Base-by-base conservation (phyloP, 2,888 invertebrate genomes). In the Axea sp. region DNA sequence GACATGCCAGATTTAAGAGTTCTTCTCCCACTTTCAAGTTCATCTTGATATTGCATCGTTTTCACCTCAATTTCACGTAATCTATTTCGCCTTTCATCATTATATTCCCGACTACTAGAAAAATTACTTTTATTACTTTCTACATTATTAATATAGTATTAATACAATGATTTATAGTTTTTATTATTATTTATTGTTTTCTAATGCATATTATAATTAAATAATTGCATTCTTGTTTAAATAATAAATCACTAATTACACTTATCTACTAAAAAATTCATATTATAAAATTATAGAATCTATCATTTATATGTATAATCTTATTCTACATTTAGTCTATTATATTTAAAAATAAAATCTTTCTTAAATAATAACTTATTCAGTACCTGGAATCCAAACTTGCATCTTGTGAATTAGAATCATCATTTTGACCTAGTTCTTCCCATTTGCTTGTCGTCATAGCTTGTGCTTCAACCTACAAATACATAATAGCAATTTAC, bases 21-120 rank as follows among this genome's bases (percentile, higher is more conserved):
- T 65, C 94, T 90, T 80, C 92, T 91, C 0, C 97, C 97, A 1
- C 93, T 93, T 89, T 98, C 98, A 79, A 98, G 88, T 87, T 98
- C 98, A 89, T 98, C 98, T 88, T 97, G 96, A 90, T 97, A 98
- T 86, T 96, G 95, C 89, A 98, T 91, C 51, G 96, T 95, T 89
- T 96, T 96, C 78, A 98, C 92, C 89, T 99, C 99, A 81, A 99
- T 95, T 87, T 98, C 98, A 14, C 98, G 91, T 64, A 96, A 88
- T 82, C 93, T 92, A 76, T 90, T 91, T 37, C 96, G 92, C 80
- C 93, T 91, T 83, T 94, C 92, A 83, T 93, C 93, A 57, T 90
- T 91, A 78, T 90, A 90, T 82, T 91, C 91, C 67, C 91, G 90
- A 76, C 84, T 82, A 41, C 79, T 81, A 51, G 19, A 64, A 55